Base-by-base conservation (phyloP, 2,888 invertebrate genomes). In the Aquatica leii region DNA sequence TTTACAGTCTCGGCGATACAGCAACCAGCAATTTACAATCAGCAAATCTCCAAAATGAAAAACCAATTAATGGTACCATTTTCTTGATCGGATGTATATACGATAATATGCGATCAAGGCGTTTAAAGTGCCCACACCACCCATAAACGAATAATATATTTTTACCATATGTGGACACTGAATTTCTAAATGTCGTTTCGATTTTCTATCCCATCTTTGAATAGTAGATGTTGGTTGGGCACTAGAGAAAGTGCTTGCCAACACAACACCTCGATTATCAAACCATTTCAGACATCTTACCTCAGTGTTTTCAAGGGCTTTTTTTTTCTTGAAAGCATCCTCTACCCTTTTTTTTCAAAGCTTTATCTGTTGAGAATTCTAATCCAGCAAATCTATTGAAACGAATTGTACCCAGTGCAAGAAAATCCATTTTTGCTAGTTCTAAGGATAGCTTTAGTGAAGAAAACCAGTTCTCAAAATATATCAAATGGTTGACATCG, bases 401-500 rank as follows among this genome's bases (percentile, higher is more conserved):
- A 41, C n/a, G 41, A 41, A 46, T 15, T 15, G 46, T 46, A 6
- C 17, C 46, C 12, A 46, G 12, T 3, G 20, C 46, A 18, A 18
- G 46, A 46, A 46, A 46, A 8, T 17, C 17, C 8, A 46, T 46
- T 15, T 46, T 15, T 15, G 46, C 5, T 5, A 46, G 46, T 46
- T 46, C 17, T 8, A 46, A 8, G n/a, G 5, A 46, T 8, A 46
- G 46, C 12, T 14, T 18, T 18, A 46, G 6, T 6, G 12, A 46
- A 46, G 15, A 14, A 46, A 46, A 46, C 46, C 46, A 46, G 17
- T 46, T 46, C 5, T 46, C 46, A 46, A 15, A 46, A 46, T 18
- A 46, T 8, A 46, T 46, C n/a, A 46, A 18, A 18, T 15, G 46
- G 46, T 46, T 46, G 6, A 8, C 17, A 46, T 46, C 17, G 6